Evolutionary conservation across 2,113 vertebrate species (phyloP), one percentile per base, ranked within the genome.

Genomic region (Xenopus borealis): DNA sequence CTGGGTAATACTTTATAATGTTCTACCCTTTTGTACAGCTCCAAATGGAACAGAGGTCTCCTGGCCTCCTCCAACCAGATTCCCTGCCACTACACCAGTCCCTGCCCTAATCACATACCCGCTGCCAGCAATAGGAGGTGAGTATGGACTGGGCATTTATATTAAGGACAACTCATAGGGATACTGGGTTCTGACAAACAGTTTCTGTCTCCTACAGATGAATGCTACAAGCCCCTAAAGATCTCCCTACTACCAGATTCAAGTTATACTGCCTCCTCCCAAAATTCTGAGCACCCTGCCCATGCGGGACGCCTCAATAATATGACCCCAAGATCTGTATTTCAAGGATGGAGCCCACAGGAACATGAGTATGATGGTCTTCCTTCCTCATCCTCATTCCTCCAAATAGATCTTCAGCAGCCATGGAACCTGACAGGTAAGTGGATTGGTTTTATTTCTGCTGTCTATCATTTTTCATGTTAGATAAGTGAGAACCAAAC

Each of bases 341-440:
- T 83, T 55, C 86, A 90, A 82, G 92, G 92, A 55, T 91, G 92
- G 93, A 91, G 87, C 66, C 91, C 91, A 18, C 76, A 82, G 2
- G 86, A 89, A 0, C 85, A 87, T 0, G 77, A 86, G 10, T 86
- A 89, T 52, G 72, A 84, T 0, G 84, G 85, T 20, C 82, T 86
- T 8, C 84, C 85, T 1, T 61, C 83, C 20, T 66, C 40, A 8
- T 80, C 84, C 0, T 88, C 85, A 3, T 88, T 83, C 23, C 84
- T 88, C 19, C 88, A 96, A 80, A 85, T 94, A 61, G 87, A 89
- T 82, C 82, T 97, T 40, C 87, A 90, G 46, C 66, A 16, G 73
- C 79, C 82, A 1, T 78, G 82, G 78, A 95, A 96, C 81, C 88
- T 96, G 79, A 96, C 94, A 0, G 95, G 95, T 83, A 83, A 83